phyloP scores from a whole-genome alignment of 2,797 vertebrate species.

The Sebastes glaucus region DNA sequence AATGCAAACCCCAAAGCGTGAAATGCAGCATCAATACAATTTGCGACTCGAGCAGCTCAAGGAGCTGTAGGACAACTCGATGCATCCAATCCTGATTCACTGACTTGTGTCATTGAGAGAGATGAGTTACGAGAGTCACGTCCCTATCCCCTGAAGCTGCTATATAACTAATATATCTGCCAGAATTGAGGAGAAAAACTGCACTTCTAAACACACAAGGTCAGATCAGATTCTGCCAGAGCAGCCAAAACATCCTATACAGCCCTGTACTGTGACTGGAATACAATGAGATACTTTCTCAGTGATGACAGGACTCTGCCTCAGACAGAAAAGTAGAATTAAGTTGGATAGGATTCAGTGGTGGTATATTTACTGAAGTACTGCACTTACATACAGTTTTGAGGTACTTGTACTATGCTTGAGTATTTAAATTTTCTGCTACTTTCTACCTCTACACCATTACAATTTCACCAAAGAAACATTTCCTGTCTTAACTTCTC shows the following conservation, averaged over 20 bases:
- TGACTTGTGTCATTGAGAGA: conserved; percentile 35
- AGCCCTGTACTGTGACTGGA: neutral
- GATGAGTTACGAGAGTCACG: conserved; percentile 34
- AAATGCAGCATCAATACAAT: neutral
- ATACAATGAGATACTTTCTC: neutral
- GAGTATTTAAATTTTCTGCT: no score
- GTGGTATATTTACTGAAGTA: neutral
- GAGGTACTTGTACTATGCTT: neutral
- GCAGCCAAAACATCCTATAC: conserved; percentile 10
- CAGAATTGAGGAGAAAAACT: conserved; percentile 1
- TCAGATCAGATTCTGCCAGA: conserved; percentile 19
- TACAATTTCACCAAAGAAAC: neutral
- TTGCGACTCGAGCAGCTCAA: neutral
- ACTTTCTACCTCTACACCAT: no score
- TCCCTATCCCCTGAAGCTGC: conserved; percentile 2
- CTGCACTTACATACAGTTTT: neutral
- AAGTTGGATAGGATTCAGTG: neutral
- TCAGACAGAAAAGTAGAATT: neutral
- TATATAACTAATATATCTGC: conserved; percentile 12
- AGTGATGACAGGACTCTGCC: neutral
- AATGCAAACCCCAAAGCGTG: neutral
- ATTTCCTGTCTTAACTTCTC: neutral
- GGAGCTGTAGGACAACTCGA: neutral
- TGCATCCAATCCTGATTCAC: conserved; percentile 7
- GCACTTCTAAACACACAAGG: conserved; percentile 21